Evolutionary conservation across 2,113 vertebrate genomes (phyloP), one percentile per base, ranked within the genome.

Genomic region (Tursiops truncatus): DNA sequence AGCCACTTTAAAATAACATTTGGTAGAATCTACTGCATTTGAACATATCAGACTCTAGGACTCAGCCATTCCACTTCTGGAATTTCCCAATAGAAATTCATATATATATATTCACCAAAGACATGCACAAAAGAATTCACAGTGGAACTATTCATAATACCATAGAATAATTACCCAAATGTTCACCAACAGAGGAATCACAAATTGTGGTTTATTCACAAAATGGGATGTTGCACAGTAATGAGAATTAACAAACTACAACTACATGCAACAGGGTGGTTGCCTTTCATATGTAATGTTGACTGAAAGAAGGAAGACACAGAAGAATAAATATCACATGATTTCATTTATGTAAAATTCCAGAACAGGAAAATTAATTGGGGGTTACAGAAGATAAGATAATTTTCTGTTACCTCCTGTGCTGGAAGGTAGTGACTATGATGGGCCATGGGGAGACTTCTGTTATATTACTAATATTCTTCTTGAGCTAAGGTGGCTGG

Each of bases 111-210:
- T 71, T 67, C 21, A 41, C 31, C 56, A 86, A 83, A 74, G 62
- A 3, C 15, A 31, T 20, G 11, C 41, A 80, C 50, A 96, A 62
- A 94, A 90, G 8, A 74, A 11, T 68, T 84, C 67, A 53, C 31
- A 68, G 44, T 17, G 56, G 41, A 91, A 60, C 7, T 88, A 33
- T 50, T 63, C 56, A 44, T 91, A 94, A 84, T 28, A 68, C 18
- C 12, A 36, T 73, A 79, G 38, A 92, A 87, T 87, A 87, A 94
- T 94, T 91, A 81, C 44, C 47, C 38, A 86, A 74, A 82, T 68
- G 58, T 74, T 25, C 23, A 83, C 56, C 79, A 74, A 63, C 26
- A 95, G 81, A 90, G 62, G 71, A 25, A 89, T 79, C 83, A 68
- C 44, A 70, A 26, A 47, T 74, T 70, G 12, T 86, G 0, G 25